phyloP scores from a whole-genome alignment of 2,113 vertebrate species.

The Chaetorhynchus papuensis region DNA sequence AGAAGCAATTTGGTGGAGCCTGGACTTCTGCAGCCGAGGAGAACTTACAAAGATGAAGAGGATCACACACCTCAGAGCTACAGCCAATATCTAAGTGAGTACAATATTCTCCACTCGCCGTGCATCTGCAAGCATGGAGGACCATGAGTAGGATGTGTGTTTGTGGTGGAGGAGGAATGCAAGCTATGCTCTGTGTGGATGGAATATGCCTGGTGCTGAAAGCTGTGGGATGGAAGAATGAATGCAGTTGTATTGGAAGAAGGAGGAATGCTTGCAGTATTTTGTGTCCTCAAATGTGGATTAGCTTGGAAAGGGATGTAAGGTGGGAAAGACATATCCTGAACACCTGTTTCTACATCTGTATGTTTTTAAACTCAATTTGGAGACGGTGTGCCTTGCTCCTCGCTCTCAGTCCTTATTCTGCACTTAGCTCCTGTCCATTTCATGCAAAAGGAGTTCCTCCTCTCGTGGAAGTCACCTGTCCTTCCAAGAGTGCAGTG shows the following conservation, averaged over 20 bases:
- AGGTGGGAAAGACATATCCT: slow-evolving; percentile 61
- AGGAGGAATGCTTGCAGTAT: slow-evolving; percentile 50
- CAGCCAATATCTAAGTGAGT: slow-evolving; percentile 21
- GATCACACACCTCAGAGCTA: not conserved
- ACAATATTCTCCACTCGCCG: not conserved
- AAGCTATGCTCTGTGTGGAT: slow-evolving; percentile 60
- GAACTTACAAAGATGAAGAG: not conserved
- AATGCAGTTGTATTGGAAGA: slow-evolving; percentile 46
- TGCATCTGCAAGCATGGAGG: slow-evolving; percentile 23
- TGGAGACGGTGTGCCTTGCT: not conserved
- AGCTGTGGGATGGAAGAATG: slow-evolving; percentile 59
- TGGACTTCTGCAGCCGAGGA: not conserved
- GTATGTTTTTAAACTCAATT: not conserved
- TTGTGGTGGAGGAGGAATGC: slow-evolving; percentile 57
- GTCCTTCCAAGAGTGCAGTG: not conserved
- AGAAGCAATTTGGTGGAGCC: not conserved
- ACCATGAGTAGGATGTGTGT: slow-evolving; percentile 53
- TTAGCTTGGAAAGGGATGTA: slow-evolving; percentile 60
- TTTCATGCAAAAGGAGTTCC: not conserved
- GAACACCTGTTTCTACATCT: slow-evolving; percentile 68
- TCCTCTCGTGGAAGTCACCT: not conserved
- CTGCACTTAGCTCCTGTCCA: not conserved
- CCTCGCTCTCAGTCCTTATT: not conserved
- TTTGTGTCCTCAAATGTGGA: slow-evolving; percentile 48
- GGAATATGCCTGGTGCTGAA: slow-evolving; percentile 63